A percentile compares a stretch with the other conserved stretches of the same genome.
Evolutionary conservation across 1,140 invertebrate genomes (phyloP).

Genomic region (Sitodiplosis mosellana): DNA sequence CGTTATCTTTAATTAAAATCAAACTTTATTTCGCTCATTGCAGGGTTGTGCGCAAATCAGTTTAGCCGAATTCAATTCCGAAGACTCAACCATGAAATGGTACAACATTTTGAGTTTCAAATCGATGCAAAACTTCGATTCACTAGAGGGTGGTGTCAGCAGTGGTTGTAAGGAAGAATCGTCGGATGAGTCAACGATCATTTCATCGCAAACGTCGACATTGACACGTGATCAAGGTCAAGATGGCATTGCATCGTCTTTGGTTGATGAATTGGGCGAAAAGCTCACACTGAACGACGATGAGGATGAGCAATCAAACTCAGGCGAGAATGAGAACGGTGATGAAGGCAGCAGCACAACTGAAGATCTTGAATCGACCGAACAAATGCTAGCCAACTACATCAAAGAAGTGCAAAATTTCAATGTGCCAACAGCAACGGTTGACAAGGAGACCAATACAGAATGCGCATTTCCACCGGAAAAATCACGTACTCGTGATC

Average conservation of each 20-base stretch:
- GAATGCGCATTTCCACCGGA: slow-evolving; percentile 42
- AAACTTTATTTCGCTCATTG: slow-evolving; percentile 10
- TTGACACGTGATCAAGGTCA: slow-evolving; percentile 73
- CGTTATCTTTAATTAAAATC: slow-evolving; percentile 1
- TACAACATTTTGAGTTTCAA: slow-evolving; percentile 85
- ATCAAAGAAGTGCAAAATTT: slow-evolving; percentile 20
- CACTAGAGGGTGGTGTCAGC: slow-evolving; percentile 22
- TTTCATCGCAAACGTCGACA: slow-evolving; percentile 89
- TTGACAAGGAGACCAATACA: slow-evolving; percentile 89
- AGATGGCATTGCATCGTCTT: slow-evolving; percentile 32
- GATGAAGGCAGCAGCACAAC: slow-evolving; percentile 20
- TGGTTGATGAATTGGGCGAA: slow-evolving; percentile 38
- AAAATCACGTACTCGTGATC: slow-evolving; percentile 11
- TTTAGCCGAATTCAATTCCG: slow-evolving; percentile 79
- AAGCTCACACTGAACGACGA: slow-evolving; percentile 32
- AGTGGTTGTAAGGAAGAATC: slow-evolving; percentile 58
- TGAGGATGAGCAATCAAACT: slow-evolving; percentile 34
- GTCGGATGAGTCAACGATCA: slow-evolving; percentile 90
- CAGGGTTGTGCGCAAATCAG: slow-evolving; percentile 91
- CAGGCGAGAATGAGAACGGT: slow-evolving; percentile 38
- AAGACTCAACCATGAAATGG: slow-evolving; percentile 69
- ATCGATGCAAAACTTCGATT: slow-evolving; percentile 48
- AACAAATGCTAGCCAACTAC: slow-evolving; percentile 21
- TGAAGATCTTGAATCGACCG: slow-evolving; percentile 17
- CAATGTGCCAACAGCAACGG: slow-evolving; percentile 31